phyloP scores from a whole-genome alignment of 1,140 invertebrate genomes.

The Cotesia typhae region DNA sequence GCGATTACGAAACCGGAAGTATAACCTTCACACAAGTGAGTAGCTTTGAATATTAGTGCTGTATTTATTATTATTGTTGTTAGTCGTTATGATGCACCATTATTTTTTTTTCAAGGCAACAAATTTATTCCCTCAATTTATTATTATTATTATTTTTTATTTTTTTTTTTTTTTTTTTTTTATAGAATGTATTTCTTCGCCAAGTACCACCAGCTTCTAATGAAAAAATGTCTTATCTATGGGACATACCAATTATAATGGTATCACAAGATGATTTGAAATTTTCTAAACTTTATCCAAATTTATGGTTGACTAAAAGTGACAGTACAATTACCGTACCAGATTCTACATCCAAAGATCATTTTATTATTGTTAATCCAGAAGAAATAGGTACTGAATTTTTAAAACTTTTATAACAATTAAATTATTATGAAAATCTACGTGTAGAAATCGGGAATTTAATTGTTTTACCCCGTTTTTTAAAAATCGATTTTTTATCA shows the following conservation, averaged over 20 bases:
- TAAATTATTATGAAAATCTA: too few species aligned
- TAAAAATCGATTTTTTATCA: too few species aligned
- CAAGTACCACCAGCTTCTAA: slow-evolving; percentile 65
- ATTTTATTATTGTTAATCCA: slow-evolving; percentile 81
- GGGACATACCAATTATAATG: slow-evolving; percentile 76
- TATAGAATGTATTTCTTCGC: slow-evolving; percentile 73
- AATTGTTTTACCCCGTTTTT: too few species aligned
- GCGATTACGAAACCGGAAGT: slow-evolving; percentile 73
- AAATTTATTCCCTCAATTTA: slow-evolving; percentile 6
- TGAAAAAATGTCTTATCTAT: slow-evolving; percentile 67
- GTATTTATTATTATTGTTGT: background rate
- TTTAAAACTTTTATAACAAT: too few species aligned
- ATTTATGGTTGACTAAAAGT: slow-evolving; percentile 70
- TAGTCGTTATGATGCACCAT: slow-evolving; percentile 17
- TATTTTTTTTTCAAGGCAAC: slow-evolving; percentile 26
- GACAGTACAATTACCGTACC: slow-evolving; percentile 57
- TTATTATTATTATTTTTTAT: background rate
- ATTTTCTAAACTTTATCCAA: slow-evolving; percentile 66
- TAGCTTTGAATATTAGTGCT: slow-evolving; percentile 9
- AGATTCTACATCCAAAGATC: slow-evolving; percentile 65
- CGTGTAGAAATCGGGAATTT: too few species aligned
- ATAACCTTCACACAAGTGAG: slow-evolving; percentile 74
- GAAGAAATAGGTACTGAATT: slow-evolving; percentile 76
- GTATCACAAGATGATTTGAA: slow-evolving; percentile 67
- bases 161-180: slow-evolving; percentile 34